Evolutionary conservation across 2,888 invertebrate species (phyloP).

Genomic region (Ornithoptera alexandrae): DNA sequence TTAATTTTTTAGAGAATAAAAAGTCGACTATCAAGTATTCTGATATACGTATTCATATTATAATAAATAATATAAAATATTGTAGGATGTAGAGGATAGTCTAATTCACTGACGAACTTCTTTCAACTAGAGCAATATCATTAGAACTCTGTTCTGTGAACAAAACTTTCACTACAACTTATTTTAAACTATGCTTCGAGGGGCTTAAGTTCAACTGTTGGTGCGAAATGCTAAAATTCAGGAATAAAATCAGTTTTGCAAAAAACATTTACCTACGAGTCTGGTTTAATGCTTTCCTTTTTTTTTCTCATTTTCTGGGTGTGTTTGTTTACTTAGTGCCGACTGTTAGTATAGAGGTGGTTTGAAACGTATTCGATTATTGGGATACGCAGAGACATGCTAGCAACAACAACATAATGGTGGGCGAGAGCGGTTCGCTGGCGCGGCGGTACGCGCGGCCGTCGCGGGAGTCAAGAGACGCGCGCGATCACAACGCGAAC

Average conservation of each 20-base stretch:
- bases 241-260: conserved; percentile 31
- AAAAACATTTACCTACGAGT: conserved; percentile 6
- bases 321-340: conserved; percentile 35
- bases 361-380: conserved; percentile 65
- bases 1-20: not conserved
- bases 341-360: conserved; percentile 56
- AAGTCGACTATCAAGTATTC: not conserved
- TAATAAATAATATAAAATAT: conserved; percentile 14
- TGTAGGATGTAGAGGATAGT: conserved; percentile 40
- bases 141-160: conserved; percentile 34
- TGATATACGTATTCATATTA: not conserved
- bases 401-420: conserved; percentile 81
- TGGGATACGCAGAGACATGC: conserved; percentile 80
- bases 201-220: conserved; percentile 45
- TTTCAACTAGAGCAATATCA: conserved; percentile 34
- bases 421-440: conserved; percentile 75
- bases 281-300: conserved; percentile 25
- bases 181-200: conserved; percentile 51
- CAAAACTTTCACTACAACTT: conserved; percentile 35
- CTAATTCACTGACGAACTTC: conserved; percentile 51
- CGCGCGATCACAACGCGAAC: conserved; percentile 66
- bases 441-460: conserved; percentile 71
- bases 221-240: conserved; percentile 53
- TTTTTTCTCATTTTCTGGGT: conserved; percentile 29
- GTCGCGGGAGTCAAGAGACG: conserved; percentile 50